Evolutionary conservation across 1,140 invertebrate species (phyloP).

Genomic region (Drosophila kikkawai): DNA sequence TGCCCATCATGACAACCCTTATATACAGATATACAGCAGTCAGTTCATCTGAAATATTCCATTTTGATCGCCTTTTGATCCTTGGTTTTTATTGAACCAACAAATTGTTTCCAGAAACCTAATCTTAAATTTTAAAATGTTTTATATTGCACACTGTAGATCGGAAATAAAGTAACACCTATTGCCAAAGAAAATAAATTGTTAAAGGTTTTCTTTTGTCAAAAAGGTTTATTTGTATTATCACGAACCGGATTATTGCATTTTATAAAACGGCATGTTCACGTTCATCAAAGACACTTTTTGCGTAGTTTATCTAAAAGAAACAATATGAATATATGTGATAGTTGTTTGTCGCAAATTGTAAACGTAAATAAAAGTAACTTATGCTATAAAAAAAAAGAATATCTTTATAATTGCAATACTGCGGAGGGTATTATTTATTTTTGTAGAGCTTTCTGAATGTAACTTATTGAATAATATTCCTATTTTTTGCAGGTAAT

Average conservation of each 20-base stretch:
- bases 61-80: constrained; percentile 42
- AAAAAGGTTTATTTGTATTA: constrained; percentile 50
- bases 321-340: constrained; percentile 74
- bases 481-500: too few relatives aligned
- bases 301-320: constrained; percentile 94
- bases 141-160: constrained; percentile 11
- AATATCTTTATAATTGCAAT: neutral
- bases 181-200: constrained; percentile 46
- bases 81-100: constrained; percentile 37
- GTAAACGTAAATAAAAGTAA: constrained; percentile 24
- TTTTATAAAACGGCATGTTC: constrained; percentile 72
- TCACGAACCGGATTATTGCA: constrained; percentile 48
- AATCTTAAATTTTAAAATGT: constrained; percentile 6
- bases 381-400: neutral
- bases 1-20: constrained; percentile 33
- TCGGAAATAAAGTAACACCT: constrained; percentile 23
- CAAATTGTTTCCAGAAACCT: neutral
- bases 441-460: too few relatives aligned
- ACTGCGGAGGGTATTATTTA: too few relatives aligned
- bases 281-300: constrained; percentile 93
- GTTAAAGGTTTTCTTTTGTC: constrained; percentile 21
- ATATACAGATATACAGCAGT: constrained; percentile 20
- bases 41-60: constrained; percentile 16
- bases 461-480: too few relatives aligned
- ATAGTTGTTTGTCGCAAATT: constrained; percentile 39